A percentile compares a stretch with the other conserved stretches of the same genome.
Conservation (phyloP, 2,113 vertebrate genomes). For the Clinocottus analis region DNA sequence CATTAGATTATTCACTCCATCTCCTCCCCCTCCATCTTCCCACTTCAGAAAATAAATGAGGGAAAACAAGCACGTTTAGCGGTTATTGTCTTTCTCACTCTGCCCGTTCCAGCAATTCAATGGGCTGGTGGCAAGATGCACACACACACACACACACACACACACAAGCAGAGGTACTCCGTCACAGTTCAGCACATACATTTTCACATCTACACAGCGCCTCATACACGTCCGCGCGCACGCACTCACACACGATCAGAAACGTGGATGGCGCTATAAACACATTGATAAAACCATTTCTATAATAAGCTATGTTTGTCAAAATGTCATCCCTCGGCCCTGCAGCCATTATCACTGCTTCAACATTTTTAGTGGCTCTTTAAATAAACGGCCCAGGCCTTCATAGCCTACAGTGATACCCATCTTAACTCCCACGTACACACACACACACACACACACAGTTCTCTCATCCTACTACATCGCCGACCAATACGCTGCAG, state of each 20-base stretch:
- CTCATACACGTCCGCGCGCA: slow-evolving; percentile 24
- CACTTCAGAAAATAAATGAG: slow-evolving; percentile 70
- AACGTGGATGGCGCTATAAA: slow-evolving; percentile 69
- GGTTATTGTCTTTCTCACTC: slow-evolving; percentile 65
- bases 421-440: slow-evolving; percentile 50
- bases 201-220: slow-evolving; percentile 38
- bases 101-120: slow-evolving; percentile 51
- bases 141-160: slow-evolving; percentile 34
- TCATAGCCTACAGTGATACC: slow-evolving; percentile 65
- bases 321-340: slow-evolving; percentile 78
- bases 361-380: slow-evolving; percentile 80
- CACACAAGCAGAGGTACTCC: slow-evolving; percentile 22
- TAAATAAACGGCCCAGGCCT: slow-evolving; percentile 76
- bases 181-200: slow-evolving; percentile 58
- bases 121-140: slow-evolving; percentile 35
- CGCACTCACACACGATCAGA: slow-evolving; percentile 29
- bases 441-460: slow-evolving; percentile 29
- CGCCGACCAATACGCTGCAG: slow-evolving; percentile 26
- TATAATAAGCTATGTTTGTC: slow-evolving; percentile 84
- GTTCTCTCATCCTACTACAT: slow-evolving; percentile 15
- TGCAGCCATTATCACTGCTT: slow-evolving; percentile 77
- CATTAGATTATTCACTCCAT: slow-evolving; percentile 53
- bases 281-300: slow-evolving; percentile 83
- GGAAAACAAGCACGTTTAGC: slow-evolving; percentile 72
- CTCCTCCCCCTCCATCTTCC: slow-evolving; percentile 57